These are phyloP conservation scores for Terebella lapidaria DNA, from an alignment of 2,888 invertebrate genomes.

Conservation along the genomic window DNA sequence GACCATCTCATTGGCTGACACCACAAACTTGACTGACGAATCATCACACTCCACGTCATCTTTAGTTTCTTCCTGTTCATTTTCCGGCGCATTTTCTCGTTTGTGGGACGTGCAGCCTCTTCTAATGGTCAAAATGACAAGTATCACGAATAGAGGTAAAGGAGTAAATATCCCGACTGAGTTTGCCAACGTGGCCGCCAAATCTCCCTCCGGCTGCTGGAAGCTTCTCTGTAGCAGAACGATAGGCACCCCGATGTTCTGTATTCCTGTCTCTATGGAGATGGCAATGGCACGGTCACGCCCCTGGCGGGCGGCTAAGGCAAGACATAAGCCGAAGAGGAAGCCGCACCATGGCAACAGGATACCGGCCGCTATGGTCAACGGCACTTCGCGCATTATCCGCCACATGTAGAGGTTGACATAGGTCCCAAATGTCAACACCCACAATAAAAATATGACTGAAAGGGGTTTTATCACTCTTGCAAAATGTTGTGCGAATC, in stretches of 20 bases:
- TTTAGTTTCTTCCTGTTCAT: too few species aligned
- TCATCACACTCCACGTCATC: too few species aligned
- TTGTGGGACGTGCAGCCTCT: not conserved
- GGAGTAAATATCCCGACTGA: not conserved
- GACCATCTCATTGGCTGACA: too few species aligned
- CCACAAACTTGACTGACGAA: too few species aligned
- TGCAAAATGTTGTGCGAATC: slow-evolving; percentile 59
- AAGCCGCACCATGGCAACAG: slow-evolving; percentile 42
- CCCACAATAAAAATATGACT: slow-evolving; percentile 71
- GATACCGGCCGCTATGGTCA: slow-evolving; percentile 33
- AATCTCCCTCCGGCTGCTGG: slow-evolving; percentile 39
- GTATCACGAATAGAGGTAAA: slow-evolving; percentile 1
- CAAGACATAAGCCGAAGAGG: slow-evolving; percentile 29
- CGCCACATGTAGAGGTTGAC: slow-evolving; percentile 81
- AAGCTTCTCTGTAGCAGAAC: slow-evolving; percentile 76
- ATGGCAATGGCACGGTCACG: slow-evolving; percentile 61
- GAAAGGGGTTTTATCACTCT: slow-evolving; percentile 58
- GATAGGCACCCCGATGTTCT: slow-evolving; percentile 87
- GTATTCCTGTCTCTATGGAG: slow-evolving; percentile 76
- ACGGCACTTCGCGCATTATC: slow-evolving; percentile 62
- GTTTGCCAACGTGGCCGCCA: slow-evolving; percentile 5
- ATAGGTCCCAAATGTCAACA: slow-evolving; percentile 76
- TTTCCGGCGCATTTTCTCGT: not conserved
- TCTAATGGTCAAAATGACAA: not conserved
- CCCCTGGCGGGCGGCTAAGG: slow-evolving; percentile 29